Conservation (phyloP, 2,888 invertebrate genomes). For the Neoitamus cyanurus region DNA sequence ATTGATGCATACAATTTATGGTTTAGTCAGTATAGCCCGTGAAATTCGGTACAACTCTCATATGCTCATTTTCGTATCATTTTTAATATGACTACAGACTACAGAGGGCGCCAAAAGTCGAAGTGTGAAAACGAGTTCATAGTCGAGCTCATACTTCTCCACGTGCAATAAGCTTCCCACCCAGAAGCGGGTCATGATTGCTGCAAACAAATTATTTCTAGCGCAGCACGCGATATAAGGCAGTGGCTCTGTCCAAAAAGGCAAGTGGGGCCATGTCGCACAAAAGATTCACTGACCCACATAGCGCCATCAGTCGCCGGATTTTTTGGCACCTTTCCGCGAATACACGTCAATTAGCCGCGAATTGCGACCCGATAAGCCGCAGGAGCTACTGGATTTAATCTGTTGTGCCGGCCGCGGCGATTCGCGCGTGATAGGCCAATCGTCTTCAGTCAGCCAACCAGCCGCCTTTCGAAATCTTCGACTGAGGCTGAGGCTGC, state of each 20-base stretch:
- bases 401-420: neutral
- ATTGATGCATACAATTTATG: no score
- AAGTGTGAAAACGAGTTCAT: no score
- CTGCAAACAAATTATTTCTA: neutral
- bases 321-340: neutral
- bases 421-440: neutral
- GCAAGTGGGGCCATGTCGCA: neutral
- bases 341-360: neutral
- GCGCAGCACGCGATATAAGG: neutral
- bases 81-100: no score
- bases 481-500: neutral
- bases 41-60: no score
- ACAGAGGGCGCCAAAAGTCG: no score
- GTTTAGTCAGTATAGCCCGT: no score
- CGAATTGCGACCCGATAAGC: neutral
- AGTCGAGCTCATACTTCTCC: no score
- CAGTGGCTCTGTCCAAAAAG: neutral
- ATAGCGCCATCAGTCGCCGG: neutral
- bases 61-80: no score
- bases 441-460: neutral
- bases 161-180: neutral
- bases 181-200: neutral
- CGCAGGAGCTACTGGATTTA: neutral
- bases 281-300: neutral
- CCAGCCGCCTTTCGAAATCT: neutral